These are phyloP conservation scores for Poliocrania exsul DNA, from an alignment of 2,797 vertebrate genomes.

Conservation along the genomic window DNA sequence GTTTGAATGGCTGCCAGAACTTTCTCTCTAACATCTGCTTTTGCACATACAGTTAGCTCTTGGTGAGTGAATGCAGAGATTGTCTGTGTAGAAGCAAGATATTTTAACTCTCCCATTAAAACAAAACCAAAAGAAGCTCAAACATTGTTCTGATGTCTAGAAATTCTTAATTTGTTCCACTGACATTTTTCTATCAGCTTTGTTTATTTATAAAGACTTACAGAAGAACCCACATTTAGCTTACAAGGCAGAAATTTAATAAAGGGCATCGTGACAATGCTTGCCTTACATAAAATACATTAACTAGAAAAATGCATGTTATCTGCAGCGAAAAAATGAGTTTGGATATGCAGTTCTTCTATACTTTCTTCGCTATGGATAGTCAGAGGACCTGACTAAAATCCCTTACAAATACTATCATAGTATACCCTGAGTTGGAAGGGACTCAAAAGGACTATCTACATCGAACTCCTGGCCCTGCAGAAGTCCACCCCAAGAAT, in stretches of 20 bases:
- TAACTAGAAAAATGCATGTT: background rate
- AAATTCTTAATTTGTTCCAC: background rate
- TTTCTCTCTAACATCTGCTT: constrained; percentile 91
- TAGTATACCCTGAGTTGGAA: too few species aligned
- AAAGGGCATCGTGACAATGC: background rate
- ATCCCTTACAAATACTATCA: background rate
- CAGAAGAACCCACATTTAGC: background rate
- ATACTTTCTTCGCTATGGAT: background rate
- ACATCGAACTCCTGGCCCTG: too few species aligned
- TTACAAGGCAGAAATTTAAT: background rate
- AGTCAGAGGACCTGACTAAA: background rate
- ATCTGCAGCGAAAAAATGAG: background rate
- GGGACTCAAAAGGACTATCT: too few species aligned
- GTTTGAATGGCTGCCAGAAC: constrained; percentile 86
- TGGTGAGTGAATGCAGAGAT: constrained; percentile 84
- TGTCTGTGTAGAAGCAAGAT: constrained; percentile 69
- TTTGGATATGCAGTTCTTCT: background rate
- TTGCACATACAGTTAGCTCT: constrained; percentile 88
- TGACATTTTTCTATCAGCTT: background rate
- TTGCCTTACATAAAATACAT: background rate
- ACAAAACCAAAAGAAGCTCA: background rate
- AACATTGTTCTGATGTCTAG: background rate
- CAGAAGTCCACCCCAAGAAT: too few species aligned
- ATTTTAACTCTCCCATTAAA: background rate
- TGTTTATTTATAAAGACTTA: background rate